These are phyloP conservation scores for Ditula angustiorana DNA, from an alignment of 2,888 invertebrate species.

Conservation along the genomic window DNA sequence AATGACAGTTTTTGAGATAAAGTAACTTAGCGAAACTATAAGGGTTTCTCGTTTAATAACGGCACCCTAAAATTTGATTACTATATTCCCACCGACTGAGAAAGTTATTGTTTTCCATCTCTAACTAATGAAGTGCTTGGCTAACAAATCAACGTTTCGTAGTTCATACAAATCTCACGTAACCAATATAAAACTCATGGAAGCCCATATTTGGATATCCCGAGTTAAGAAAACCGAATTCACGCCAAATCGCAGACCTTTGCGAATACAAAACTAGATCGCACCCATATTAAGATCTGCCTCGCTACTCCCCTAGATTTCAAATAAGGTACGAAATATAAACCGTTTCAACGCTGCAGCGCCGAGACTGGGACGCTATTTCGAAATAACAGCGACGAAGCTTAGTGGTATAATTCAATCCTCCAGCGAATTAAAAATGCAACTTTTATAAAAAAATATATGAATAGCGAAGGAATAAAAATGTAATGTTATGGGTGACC, in stretches of 20 bases:
- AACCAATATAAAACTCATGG: constrained; percentile 30
- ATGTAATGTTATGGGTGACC: constrained; percentile 25
- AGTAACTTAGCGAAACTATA: too few species aligned
- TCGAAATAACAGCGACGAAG: not conserved
- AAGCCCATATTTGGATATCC: constrained; percentile 23
- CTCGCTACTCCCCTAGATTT: not conserved
- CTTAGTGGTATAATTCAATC: not conserved
- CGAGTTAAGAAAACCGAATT: constrained; percentile 27
- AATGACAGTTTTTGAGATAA: too few species aligned
- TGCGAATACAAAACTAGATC: constrained; percentile 31
- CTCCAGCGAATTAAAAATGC: not conserved
- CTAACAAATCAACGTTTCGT: not conserved
- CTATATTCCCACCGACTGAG: too few species aligned
- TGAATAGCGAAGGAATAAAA: constrained; percentile 29
- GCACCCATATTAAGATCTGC: constrained; percentile 21
- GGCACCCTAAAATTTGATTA: too few species aligned
- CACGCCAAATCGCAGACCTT: constrained; percentile 26
- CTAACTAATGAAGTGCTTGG: constrained; percentile 3
- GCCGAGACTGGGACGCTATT: not conserved
- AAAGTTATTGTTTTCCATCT: not conserved
- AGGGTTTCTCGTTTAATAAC: too few species aligned
- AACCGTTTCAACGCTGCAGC: not conserved
- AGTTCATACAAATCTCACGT: constrained; percentile 14
- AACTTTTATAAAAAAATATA: constrained; percentile 5
- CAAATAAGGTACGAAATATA: constrained; percentile 13